Evolutionary conservation across 2,113 vertebrate species (phyloP).

Genomic region (Acanthisitta chloris): DNA sequence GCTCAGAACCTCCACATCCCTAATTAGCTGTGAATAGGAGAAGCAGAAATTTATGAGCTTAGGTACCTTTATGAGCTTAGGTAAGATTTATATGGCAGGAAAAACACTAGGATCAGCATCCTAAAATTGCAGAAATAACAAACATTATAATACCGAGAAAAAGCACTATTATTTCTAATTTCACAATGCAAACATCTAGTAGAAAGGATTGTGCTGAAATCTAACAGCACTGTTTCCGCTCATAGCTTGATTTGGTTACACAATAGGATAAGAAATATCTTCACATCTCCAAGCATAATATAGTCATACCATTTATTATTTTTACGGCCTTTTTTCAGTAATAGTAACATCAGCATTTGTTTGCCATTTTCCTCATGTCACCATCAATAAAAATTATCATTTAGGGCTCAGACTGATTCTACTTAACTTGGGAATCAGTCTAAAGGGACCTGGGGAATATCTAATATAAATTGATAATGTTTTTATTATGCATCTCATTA

Average conservation of each 20-base stretch:
- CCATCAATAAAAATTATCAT: slow-evolving; percentile 74
- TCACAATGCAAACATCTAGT: neutral
- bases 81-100: neutral
- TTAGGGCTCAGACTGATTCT: slow-evolving; percentile 48
- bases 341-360: slow-evolving; percentile 22
- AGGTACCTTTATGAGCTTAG: neutral
- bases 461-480: slow-evolving; percentile 71
- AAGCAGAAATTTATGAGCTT: neutral
- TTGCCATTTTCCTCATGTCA: slow-evolving; percentile 62
- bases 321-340: slow-evolving; percentile 39
- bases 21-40: neutral
- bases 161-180: neutral
- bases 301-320: slow-evolving; percentile 31
- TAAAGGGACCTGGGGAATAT: slow-evolving; percentile 59
- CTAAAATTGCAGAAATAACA: neutral
- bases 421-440: slow-evolving; percentile 53
- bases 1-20: neutral
- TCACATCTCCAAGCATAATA: neutral
- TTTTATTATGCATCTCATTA: slow-evolving; percentile 73
- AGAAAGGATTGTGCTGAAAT: neutral
- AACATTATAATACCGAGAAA: neutral
- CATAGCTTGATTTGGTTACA: neutral
- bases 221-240: neutral
- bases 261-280: neutral
- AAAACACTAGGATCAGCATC: neutral